Conservation (phyloP, 2,888 invertebrate genomes). For the Tribolium freemani region DNA sequence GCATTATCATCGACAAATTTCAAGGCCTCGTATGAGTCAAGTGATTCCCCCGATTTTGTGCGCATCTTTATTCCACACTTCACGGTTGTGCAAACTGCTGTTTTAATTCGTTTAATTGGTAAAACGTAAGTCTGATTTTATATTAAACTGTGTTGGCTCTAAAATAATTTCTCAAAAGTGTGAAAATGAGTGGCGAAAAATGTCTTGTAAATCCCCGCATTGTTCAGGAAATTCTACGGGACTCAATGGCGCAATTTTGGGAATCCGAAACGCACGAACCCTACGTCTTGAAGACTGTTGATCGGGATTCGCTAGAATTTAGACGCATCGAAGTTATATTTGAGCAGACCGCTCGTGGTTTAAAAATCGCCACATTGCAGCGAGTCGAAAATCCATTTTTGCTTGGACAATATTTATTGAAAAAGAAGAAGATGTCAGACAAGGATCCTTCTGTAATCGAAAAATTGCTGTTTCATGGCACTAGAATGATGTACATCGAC, state of each 20-base stretch:
- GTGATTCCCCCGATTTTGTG: no score
- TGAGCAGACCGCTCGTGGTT: neutral
- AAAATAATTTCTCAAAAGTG: neutral
- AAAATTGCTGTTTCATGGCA: constrained; percentile 58
- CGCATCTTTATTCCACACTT: no score
- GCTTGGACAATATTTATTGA: constrained; percentile 5
- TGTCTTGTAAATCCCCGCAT: neutral
- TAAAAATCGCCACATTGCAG: neutral
- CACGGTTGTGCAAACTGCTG: no score
- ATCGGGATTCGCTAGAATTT: neutral
- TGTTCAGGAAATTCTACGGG: neutral
- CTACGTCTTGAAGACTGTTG: neutral
- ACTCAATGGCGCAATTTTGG: neutral
- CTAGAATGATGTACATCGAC: constrained; percentile 46
- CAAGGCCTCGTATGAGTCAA: no score
- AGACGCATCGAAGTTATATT: neutral
- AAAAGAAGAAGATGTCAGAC: constrained; percentile 1
- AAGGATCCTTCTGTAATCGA: neutral
- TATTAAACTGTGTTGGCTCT: no score
- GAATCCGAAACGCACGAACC: neutral
- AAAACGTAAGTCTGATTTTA: no score
- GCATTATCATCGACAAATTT: no score
- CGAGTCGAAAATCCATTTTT: constrained; percentile 22
- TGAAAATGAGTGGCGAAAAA: neutral
- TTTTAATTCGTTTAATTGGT: no score